phyloP scores from a whole-genome alignment of 2,113 vertebrate species.

The Eleginops maclovinus region DNA sequence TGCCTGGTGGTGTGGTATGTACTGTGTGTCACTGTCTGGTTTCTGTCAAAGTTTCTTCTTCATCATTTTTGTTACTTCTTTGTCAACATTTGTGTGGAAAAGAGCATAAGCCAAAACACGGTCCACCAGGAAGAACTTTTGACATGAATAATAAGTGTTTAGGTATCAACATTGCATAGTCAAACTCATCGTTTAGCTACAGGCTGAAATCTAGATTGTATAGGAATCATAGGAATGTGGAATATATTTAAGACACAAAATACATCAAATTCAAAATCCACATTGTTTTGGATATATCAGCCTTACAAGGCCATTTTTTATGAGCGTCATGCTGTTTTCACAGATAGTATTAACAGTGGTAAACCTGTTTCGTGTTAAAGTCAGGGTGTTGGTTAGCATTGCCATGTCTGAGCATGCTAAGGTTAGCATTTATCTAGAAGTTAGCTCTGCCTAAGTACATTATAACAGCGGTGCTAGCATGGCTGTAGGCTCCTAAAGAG shows the following conservation, averaged over 20 bases:
- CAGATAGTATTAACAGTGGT: no score
- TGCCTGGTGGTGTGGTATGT: background rate
- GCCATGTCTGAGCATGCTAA: background rate
- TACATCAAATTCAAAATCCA: no score
- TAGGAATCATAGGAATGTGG: background rate
- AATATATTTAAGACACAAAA: no score
- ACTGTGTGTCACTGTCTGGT: slow-evolving; percentile 6
- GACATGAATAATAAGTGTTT: background rate
- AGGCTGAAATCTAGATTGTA: background rate
- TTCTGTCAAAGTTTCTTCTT: background rate
- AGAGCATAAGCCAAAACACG: background rate
- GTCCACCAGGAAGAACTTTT: background rate
- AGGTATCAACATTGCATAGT: background rate
- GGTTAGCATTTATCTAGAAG: background rate
- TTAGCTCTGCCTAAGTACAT: no score
- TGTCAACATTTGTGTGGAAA: background rate
- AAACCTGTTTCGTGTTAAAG: no score
- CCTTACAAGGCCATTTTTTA: no score
- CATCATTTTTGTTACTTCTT: background rate
- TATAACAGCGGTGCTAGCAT: no score
- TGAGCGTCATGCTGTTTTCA: no score
- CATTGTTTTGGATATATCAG: no score
- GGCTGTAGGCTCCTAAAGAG: no score
- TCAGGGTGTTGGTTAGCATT: no score
- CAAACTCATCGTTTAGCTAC: background rate